Evolutionary conservation across 2,113 vertebrate species (phyloP).

Genomic region (Protobothrops flavoviridis): DNA sequence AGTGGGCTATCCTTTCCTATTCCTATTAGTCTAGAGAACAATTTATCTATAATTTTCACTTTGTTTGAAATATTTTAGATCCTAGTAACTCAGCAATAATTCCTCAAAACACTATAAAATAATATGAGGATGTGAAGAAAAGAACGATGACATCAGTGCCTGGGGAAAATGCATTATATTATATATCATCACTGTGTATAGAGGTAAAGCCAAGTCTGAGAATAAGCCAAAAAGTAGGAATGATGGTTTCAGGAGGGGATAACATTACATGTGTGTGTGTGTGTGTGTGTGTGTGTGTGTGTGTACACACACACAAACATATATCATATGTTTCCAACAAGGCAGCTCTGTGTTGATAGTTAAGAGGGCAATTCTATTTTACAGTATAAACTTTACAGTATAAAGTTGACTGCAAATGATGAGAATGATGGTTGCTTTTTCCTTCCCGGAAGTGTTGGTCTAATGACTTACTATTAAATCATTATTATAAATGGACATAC

Average conservation of each 20-base stretch:
- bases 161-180: background rate
- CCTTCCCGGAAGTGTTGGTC: background rate
- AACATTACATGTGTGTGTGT: conserved; percentile 3
- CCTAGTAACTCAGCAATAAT: background rate
- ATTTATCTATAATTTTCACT: background rate
- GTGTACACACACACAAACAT: background rate
- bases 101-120: background rate
- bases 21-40: background rate
- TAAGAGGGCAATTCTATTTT: conserved; percentile 28
- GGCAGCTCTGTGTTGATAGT: conserved; percentile 2
- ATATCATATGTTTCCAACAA: conserved; percentile 2
- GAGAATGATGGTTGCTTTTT: background rate
- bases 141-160: background rate
- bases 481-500: background rate
- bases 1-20: background rate
- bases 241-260: conserved; percentile 10
- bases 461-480: conserved; percentile 4
- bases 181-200: conserved; percentile 19
- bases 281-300: too few relatives aligned
- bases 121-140: conserved; percentile 4
- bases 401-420: conserved; percentile 24
- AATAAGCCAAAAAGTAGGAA: background rate
- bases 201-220: background rate
- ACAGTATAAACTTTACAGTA: conserved; percentile 26
- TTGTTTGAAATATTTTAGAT: conserved; percentile 7